phyloP scores from a whole-genome alignment of 2,888 invertebrate genomes.

The Hoplodrina ambigua region DNA sequence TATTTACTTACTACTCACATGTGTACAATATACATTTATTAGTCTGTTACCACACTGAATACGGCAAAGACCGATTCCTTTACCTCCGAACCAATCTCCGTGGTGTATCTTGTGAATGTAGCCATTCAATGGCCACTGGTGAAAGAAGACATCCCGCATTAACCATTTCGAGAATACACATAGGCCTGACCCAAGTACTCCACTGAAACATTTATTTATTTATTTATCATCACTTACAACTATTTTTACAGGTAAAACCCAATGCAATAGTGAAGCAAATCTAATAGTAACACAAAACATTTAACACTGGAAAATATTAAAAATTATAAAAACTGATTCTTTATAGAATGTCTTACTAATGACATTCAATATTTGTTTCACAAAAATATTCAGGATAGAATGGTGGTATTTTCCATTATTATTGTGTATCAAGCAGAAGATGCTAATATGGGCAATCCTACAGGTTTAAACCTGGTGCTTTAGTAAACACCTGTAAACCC shows the following conservation, averaged over 20 bases:
- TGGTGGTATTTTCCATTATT: background rate
- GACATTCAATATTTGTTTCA: too few species aligned
- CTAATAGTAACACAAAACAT: too few species aligned
- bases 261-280: too few species aligned
- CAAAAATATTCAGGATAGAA: too few species aligned
- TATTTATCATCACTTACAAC: too few species aligned
- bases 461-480: too few species aligned
- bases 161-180: slow-evolving; percentile 96
- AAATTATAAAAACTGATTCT: too few species aligned
- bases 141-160: slow-evolving; percentile 96
- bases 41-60: slow-evolving; percentile 92
- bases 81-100: slow-evolving; percentile 99
- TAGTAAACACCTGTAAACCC: too few species aligned
- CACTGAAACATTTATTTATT: slow-evolving; percentile 92
- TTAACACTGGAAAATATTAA: too few species aligned
- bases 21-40: slow-evolving; percentile 97
- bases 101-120: slow-evolving; percentile 98
- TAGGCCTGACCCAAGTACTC: slow-evolving; percentile 97
- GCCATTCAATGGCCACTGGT: slow-evolving; percentile 99
- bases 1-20: slow-evolving; percentile 92
- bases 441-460: too few species aligned
- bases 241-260: too few species aligned
- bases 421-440: background rate
- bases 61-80: slow-evolving; percentile 96
- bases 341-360: too few species aligned